These are phyloP conservation scores for Cylindroiulus punctatus DNA, from an alignment of 2,888 invertebrate species.

Conservation along the genomic window DNA sequence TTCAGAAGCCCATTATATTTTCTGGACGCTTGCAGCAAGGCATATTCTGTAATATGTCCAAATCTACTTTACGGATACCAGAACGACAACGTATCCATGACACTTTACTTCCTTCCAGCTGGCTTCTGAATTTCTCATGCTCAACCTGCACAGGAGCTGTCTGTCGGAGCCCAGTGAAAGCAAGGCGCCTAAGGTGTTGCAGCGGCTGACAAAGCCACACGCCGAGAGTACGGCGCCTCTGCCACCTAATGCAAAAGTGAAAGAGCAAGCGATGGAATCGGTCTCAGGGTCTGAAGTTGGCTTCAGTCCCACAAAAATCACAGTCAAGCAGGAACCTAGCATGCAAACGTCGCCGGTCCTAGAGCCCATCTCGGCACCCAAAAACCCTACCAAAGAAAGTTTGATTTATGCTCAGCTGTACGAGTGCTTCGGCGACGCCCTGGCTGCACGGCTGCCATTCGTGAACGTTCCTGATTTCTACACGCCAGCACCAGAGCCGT, in stretches of 20 bases:
- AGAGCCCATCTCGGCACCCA: background rate
- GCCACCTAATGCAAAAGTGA: background rate
- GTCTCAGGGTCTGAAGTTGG: background rate
- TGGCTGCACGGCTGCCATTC: constrained; percentile 63
- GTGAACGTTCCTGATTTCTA: constrained; percentile 61
- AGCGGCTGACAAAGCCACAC: background rate
- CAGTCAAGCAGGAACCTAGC: background rate
- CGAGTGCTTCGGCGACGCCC: constrained; percentile 65
- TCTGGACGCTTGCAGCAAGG: too few species aligned
- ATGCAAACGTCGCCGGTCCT: background rate
- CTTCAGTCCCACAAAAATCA: background rate
- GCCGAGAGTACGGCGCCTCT: background rate
- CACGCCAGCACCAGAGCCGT: constrained; percentile 60
- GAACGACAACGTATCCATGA: too few species aligned
- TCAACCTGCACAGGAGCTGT: background rate
- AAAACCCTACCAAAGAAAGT: background rate
- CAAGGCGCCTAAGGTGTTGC: background rate
- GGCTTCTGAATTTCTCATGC: constrained; percentile 45
- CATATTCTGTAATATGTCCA: too few species aligned
- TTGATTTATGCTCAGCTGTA: constrained; percentile 61
- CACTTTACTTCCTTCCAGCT: too few species aligned
- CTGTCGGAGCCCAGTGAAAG: background rate
- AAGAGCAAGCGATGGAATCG: background rate
- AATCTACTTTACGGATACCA: too few species aligned
- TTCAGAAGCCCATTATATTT: too few species aligned